Percentiles rank a stretch among this genome's conserved stretches.
Conservation (phyloP, 1,140 invertebrate species). For the Drosophila parabipectinata region DNA sequence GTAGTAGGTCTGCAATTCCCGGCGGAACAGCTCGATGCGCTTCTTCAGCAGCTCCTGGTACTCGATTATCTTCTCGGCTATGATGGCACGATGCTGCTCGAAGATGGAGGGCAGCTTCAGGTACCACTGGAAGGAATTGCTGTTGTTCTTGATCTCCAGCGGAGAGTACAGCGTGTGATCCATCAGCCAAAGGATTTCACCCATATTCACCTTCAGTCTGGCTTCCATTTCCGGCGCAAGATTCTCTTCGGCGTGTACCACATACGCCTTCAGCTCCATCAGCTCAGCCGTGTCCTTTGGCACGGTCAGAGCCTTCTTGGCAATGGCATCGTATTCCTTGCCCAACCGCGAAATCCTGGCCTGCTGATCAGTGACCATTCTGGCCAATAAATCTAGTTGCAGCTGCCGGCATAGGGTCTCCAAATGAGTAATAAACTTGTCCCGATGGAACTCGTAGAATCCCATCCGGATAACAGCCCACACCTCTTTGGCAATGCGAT, state of each 20-base stretch:
- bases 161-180: slow-evolving; percentile 92
- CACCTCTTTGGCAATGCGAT: slow-evolving; percentile 87
- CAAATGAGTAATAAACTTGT: slow-evolving; percentile 91
- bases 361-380: slow-evolving; percentile 93
- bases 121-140: slow-evolving; percentile 94
- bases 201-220: slow-evolving; percentile 86
- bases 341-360: slow-evolving; percentile 88
- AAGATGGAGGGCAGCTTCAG: slow-evolving; percentile 91
- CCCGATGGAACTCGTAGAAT: slow-evolving; percentile 93
- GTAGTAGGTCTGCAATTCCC: slow-evolving; percentile 92
- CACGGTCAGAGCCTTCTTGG: slow-evolving; percentile 90
- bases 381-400: slow-evolving; percentile 88
- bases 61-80: slow-evolving; percentile 92
- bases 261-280: slow-evolving; percentile 92
- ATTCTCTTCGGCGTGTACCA: slow-evolving; percentile 88
- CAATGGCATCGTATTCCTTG: slow-evolving; percentile 93
- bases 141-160: slow-evolving; percentile 94
- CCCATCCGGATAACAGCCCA: slow-evolving; percentile 90
- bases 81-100: slow-evolving; percentile 91
- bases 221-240: slow-evolving; percentile 90
- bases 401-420: slow-evolving; percentile 88
- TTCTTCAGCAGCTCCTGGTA: slow-evolving; percentile 92
- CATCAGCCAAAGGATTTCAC: slow-evolving; percentile 85
- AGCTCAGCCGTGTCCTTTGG: slow-evolving; percentile 93
- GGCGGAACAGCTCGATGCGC: slow-evolving; percentile 70